Percentiles rank a stretch among this genome's conserved stretches.
Conservation (phyloP, 2,888 invertebrate species). For the Fissipunctia ypsillon region DNA sequence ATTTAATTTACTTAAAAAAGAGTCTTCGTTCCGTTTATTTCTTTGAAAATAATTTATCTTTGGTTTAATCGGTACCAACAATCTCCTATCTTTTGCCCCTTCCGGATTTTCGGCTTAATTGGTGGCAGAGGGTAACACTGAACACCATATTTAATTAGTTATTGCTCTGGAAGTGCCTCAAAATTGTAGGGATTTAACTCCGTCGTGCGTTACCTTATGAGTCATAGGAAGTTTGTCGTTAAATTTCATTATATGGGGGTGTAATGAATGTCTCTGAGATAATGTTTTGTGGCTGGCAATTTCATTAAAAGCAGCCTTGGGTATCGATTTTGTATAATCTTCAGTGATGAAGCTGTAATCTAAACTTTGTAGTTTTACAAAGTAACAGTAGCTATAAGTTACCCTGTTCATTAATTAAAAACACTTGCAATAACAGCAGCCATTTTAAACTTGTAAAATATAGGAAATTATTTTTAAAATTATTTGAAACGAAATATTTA, state of each 20-base stretch:
- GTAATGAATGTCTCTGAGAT: slow-evolving; percentile 19
- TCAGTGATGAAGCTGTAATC: not conserved
- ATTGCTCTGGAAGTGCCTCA: slow-evolving; percentile 39
- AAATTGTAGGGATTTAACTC: slow-evolving; percentile 51
- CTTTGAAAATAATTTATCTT: slow-evolving; percentile 24
- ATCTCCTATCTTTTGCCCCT: slow-evolving; percentile 22
- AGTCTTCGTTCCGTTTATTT: not conserved
- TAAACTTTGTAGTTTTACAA: not conserved
- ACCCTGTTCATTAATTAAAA: not conserved
- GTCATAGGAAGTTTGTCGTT: slow-evolving; percentile 38
- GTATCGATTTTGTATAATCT: slow-evolving; percentile 4
- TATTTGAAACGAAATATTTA: not conserved
- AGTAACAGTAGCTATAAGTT: not conserved
- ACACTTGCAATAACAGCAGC: too few species aligned
- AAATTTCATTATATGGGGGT: slow-evolving; percentile 45
- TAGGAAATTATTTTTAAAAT: not conserved
- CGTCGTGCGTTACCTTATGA: slow-evolving; percentile 25
- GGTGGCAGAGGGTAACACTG: slow-evolving; percentile 30
- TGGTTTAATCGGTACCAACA: slow-evolving; percentile 14
- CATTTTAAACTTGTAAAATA: not conserved
- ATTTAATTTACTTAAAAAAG: slow-evolving; percentile 4
- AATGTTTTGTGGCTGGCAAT: slow-evolving; percentile 24
- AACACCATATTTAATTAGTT: slow-evolving; percentile 53
- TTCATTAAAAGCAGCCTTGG: slow-evolving; percentile 10
- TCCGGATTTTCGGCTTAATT: slow-evolving; percentile 32